A percentile compares a stretch with the other conserved stretches of the same genome.
Conservation (phyloP, 1,140 invertebrate genomes). For the Nomia melanderi region DNA sequence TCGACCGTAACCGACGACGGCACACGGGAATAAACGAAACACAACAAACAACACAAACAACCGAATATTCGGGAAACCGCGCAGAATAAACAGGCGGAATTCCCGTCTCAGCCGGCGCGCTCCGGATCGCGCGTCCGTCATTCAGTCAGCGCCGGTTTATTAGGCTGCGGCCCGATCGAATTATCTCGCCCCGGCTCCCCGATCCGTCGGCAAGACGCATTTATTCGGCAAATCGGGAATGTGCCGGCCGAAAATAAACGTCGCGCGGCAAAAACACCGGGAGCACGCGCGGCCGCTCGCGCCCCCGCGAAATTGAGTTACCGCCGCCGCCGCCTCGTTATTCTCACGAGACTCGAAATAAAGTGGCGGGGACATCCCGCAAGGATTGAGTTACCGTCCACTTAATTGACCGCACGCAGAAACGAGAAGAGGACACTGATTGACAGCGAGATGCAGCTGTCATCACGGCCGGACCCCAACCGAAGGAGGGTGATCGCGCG, state of each 20-base stretch:
- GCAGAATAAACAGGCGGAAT: too few species aligned
- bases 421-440: slow-evolving; percentile 52
- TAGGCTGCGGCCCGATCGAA: slow-evolving; percentile 14
- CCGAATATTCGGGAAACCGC: too few species aligned
- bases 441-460: slow-evolving; percentile 57
- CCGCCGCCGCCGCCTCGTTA: slow-evolving; percentile 30
- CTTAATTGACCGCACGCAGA: slow-evolving; percentile 46
- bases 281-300: background rate
- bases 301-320: slow-evolving; percentile 39
- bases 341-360: slow-evolving; percentile 44
- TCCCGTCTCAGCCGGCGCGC: background rate
- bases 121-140: background rate
- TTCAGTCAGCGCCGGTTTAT: background rate
- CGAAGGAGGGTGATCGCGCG: slow-evolving; percentile 35
- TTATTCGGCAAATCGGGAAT: slow-evolving; percentile 33
- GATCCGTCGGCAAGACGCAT: background rate
- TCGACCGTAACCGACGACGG: too few species aligned
- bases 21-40: too few species aligned
- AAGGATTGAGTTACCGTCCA: slow-evolving; percentile 36
- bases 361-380: slow-evolving; percentile 32
- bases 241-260: slow-evolving; percentile 32
- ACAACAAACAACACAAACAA: too few species aligned
- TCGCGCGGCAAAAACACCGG: slow-evolving; percentile 29
- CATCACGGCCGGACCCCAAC: slow-evolving; percentile 24
- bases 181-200: slow-evolving; percentile 23